Percentiles rank a stretch among this genome's conserved stretches.
phyloP scores from a whole-genome alignment of 2,797 vertebrate genomes.

The Periparus ater region DNA sequence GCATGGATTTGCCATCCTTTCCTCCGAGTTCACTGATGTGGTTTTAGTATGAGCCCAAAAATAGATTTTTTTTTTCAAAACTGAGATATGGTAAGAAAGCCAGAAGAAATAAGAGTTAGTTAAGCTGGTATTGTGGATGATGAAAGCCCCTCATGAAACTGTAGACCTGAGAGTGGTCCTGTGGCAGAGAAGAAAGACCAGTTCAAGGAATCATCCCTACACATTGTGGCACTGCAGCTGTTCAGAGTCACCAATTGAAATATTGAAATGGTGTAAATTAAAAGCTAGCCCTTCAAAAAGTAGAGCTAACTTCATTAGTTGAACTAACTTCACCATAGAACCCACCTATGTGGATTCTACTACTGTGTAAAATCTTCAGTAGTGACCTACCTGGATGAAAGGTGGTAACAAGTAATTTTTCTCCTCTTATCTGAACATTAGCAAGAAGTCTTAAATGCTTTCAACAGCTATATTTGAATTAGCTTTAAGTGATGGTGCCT shows the following conservation, averaged over 20 bases:
- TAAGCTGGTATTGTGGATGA: not conserved
- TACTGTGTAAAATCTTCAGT: not conserved
- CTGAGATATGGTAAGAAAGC: not conserved
- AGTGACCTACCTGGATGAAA: not conserved
- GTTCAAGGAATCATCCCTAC: not conserved
- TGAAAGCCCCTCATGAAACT: not conserved
- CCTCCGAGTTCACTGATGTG: not conserved
- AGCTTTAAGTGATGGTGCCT: not conserved
- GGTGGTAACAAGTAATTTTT: not conserved
- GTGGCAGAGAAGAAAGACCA: not conserved
- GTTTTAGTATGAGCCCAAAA: not conserved
- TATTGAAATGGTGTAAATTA: not conserved
- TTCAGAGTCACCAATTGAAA: not conserved
- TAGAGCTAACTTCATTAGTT: not conserved
- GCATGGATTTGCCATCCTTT: not conserved
- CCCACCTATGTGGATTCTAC: not conserved
- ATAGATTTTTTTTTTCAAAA: not conserved
- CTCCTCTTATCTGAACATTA: not conserved
- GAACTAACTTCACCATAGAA: not conserved
- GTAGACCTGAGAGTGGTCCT: not conserved
- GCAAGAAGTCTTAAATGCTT: not conserved
- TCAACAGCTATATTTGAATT: not conserved
- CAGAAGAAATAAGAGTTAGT: not conserved
- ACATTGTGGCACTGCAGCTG: not conserved
- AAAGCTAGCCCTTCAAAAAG: not conserved